A percentile compares a stretch with the other conserved stretches of the same genome.
Evolutionary conservation across 2,113 vertebrate species (phyloP).

Genomic region (Burhinus bistriatus): DNA sequence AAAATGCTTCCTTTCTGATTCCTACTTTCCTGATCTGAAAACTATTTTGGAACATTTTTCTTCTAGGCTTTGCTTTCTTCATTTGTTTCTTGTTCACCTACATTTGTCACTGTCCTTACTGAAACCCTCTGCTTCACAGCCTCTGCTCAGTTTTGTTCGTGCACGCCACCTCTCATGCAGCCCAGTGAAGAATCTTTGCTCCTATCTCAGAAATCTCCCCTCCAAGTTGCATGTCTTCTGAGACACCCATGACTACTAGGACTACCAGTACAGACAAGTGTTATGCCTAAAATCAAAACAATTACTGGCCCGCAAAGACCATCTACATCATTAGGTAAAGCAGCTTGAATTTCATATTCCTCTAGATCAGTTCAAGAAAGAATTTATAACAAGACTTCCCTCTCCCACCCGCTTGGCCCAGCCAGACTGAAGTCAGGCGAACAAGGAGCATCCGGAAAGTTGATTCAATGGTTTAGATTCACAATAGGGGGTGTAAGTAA

Average conservation of each 20-base stretch:
- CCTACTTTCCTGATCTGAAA: neutral
- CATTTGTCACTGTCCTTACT: neutral
- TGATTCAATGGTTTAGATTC: neutral
- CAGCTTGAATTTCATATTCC: neutral
- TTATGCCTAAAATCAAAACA: neutral
- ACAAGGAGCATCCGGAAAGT: neutral
- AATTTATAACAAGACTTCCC: neutral
- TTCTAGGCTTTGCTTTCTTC: neutral
- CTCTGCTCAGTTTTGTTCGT: neutral
- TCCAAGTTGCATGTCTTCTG: neutral
- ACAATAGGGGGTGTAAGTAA: neutral
- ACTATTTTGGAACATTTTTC: neutral
- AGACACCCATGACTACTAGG: neutral
- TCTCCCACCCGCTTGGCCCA: neutral
- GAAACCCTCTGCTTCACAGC: neutral
- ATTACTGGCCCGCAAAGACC: neutral
- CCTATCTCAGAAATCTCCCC: neutral
- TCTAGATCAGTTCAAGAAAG: neutral
- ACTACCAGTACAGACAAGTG: neutral
- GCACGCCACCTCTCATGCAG: accelerated
- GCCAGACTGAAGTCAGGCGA: neutral
- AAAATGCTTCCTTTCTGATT: neutral
- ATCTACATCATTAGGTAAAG: neutral
- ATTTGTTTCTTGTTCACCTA: neutral
- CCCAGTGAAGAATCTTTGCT: neutral